phyloP scores from a whole-genome alignment of 2,797 vertebrate genomes.

The Arctocebus calabarensis region DNA sequence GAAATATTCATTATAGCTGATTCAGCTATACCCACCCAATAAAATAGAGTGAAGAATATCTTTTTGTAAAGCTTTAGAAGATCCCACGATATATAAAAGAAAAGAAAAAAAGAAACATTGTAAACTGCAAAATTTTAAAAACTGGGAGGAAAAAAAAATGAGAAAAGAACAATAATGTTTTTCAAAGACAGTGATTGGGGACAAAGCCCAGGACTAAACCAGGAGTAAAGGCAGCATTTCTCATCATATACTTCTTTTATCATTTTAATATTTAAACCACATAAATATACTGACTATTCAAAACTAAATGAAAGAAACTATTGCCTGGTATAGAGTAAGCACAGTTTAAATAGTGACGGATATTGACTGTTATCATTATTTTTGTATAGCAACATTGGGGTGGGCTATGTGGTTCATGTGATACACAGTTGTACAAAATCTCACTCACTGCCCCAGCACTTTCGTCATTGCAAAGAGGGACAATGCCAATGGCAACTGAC shows the following conservation, averaged over 20 bases:
- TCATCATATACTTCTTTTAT: neutral
- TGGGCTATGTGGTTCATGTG: neutral
- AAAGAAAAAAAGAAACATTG: neutral
- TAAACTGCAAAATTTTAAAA: neutral
- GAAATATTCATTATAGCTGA: neutral
- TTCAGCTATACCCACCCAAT: neutral
- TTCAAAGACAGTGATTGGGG: neutral
- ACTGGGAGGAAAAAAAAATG: neutral
- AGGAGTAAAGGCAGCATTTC: neutral
- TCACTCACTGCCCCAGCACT: neutral
- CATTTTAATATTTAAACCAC: neutral
- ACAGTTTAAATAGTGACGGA: neutral
- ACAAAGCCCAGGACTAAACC: neutral
- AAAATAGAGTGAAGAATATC: neutral
- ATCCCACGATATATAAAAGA: neutral
- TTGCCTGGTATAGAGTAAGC: neutral
- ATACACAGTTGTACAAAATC: neutral
- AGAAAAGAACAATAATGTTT: neutral
- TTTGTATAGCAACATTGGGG: neutral
- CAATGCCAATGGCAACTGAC: neutral
- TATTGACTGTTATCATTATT: neutral
- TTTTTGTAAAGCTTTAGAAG: neutral
- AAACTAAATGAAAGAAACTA: neutral
- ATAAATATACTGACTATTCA: neutral
- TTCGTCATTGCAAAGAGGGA: conserved; percentile 15